Evolutionary conservation across 2,888 invertebrate genomes (phyloP).

Genomic region (Drosophila stalkeri): DNA sequence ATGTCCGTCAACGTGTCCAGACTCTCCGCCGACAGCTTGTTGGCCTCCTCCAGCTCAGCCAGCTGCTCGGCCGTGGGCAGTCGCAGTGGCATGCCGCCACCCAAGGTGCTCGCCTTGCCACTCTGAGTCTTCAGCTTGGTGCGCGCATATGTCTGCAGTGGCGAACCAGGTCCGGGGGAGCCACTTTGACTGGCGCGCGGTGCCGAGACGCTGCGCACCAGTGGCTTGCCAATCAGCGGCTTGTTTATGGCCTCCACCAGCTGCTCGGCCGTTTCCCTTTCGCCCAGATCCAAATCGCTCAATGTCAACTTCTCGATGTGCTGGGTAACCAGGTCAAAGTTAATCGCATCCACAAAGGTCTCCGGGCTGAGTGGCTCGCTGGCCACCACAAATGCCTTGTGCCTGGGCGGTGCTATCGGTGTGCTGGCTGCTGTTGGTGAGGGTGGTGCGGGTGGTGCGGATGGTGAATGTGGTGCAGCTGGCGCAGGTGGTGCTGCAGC

Average conservation of each 20-base stretch:
- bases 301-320: slow-evolving; percentile 69
- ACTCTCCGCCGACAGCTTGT: slow-evolving; percentile 82
- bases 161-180: slow-evolving; percentile 55
- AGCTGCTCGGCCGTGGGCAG: slow-evolving; percentile 79
- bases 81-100: slow-evolving; percentile 73
- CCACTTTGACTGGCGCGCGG: slow-evolving; percentile 65
- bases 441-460: neutral
- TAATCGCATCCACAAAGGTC: slow-evolving; percentile 71
- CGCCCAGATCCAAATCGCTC: slow-evolving; percentile 49
- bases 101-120: slow-evolving; percentile 73
- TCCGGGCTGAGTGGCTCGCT: slow-evolving; percentile 71
- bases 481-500: slow-evolving; percentile 9
- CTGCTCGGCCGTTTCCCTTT: slow-evolving; percentile 6
- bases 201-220: slow-evolving; percentile 76
- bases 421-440: neutral
- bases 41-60: slow-evolving; percentile 80
- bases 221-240: slow-evolving; percentile 76
- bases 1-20: slow-evolving; percentile 83
- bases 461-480: neutral
- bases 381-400: slow-evolving; percentile 74
- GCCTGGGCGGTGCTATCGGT: slow-evolving; percentile 22
- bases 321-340: slow-evolving; percentile 71
- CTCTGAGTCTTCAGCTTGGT: slow-evolving; percentile 76
- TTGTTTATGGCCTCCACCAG: slow-evolving; percentile 77
- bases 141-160: slow-evolving; percentile 83